Evolutionary conservation across 2,797 vertebrate genomes (phyloP).

Genomic region (Chelon auratus): DNA sequence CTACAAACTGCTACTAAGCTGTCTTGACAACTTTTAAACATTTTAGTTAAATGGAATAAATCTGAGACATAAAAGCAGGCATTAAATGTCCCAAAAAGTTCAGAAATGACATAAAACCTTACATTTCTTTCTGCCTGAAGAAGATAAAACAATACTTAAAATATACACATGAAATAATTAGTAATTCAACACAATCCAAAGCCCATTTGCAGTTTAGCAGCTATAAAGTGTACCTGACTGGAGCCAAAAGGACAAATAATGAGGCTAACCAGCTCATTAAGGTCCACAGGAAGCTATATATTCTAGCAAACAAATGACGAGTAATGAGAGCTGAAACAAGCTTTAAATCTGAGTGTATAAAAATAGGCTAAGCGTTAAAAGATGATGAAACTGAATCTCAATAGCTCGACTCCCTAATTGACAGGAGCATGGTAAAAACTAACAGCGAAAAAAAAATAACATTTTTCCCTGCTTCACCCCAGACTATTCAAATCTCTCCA

Average conservation of each 20-base stretch:
- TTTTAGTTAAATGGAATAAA: neutral
- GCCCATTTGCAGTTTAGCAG: constrained; percentile 21
- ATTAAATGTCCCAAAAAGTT: too few relatives aligned
- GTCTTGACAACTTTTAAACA: neutral
- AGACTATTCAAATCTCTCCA: constrained; percentile 1
- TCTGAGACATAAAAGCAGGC: neutral
- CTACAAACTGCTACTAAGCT: neutral
- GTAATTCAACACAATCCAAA: neutral
- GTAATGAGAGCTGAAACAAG: constrained; percentile 28
- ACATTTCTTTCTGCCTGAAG: too few relatives aligned
- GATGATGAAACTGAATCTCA: constrained; percentile 16
- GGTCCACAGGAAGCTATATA: constrained; percentile 17
- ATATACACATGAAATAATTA: neutral
- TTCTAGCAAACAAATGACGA: constrained; percentile 35
- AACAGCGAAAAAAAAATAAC: neutral
- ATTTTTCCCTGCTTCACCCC: neutral
- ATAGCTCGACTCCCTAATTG: neutral
- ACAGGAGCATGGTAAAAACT: neutral
- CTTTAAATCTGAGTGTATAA: neutral
- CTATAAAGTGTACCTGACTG: constrained; percentile 41
- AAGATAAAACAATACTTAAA: neutral
- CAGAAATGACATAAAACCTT: too few relatives aligned
- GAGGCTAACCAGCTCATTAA: constrained; percentile 42
- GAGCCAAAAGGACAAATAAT: constrained; percentile 49
- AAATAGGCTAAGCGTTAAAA: neutral